A percentile compares a stretch with the other conserved stretches of the same genome.
Evolutionary conservation across 2,888 invertebrate genomes (phyloP).

Genomic region (Temnothorax ravouxi): DNA sequence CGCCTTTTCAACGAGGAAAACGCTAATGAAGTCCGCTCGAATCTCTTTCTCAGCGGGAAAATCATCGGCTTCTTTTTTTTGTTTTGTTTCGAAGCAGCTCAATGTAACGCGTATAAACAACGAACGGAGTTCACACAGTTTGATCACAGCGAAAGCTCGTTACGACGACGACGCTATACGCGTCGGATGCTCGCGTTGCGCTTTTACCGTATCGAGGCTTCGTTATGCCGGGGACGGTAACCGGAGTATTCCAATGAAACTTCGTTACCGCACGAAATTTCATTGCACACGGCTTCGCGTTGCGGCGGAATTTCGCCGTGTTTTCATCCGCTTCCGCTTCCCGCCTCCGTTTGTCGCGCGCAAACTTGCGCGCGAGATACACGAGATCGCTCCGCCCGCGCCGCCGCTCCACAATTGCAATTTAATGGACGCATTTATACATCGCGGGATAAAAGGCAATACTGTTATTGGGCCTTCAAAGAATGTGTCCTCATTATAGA

Average conservation of each 20-base stretch:
- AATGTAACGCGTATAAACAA: constrained; percentile 7
- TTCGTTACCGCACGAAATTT: constrained; percentile 30
- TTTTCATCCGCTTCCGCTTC: constrained; percentile 14
- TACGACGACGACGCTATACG: background rate
- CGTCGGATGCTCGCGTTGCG: background rate
- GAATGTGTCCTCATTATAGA: background rate
- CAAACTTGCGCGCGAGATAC: constrained; percentile 16
- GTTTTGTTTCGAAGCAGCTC: background rate
- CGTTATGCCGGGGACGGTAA: background rate
- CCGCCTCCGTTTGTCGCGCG: constrained; percentile 1
- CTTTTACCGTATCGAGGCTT: constrained; percentile 17
- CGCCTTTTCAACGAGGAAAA: background rate
- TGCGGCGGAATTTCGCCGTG: constrained; percentile 7
- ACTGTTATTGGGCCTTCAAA: background rate
- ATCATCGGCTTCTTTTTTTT: background rate
- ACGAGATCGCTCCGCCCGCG: background rate
- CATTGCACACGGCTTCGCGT: background rate
- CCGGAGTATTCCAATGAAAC: constrained; percentile 18
- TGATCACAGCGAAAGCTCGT: constrained; percentile 1
- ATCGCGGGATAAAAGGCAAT: background rate
- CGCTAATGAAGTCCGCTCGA: background rate
- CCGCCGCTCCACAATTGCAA: background rate
- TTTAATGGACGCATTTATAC: constrained; percentile 1
- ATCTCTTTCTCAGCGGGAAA: background rate
- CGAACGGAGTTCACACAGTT: background rate